phyloP scores from a whole-genome alignment of 2,113 vertebrate genomes.

The Tenebrosternarchus preto region DNA sequence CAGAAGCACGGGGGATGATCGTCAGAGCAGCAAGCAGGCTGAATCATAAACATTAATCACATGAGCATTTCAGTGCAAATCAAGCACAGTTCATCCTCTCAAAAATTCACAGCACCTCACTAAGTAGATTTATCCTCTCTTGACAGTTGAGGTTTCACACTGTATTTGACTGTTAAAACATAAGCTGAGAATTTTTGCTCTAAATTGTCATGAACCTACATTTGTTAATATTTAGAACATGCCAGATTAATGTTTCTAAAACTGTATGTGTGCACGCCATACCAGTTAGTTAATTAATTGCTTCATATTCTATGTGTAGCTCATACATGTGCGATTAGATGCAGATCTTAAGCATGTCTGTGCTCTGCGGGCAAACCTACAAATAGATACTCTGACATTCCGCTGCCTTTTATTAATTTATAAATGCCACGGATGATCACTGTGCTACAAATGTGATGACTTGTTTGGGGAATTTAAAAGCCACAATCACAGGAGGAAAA shows the following conservation, averaged over 20 bases:
- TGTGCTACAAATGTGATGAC: slow-evolving; percentile 43
- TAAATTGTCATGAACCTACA: not conserved
- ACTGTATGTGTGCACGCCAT: slow-evolving; percentile 17
- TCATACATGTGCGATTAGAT: slow-evolving; percentile 4
- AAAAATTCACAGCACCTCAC: slow-evolving; percentile 18
- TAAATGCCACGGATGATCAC: slow-evolving; percentile 57
- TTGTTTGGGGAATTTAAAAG: slow-evolving; percentile 51
- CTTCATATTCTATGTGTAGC: slow-evolving; percentile 21
- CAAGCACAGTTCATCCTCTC: slow-evolving; percentile 4
- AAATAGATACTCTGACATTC: slow-evolving; percentile 60
- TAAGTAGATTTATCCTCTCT: slow-evolving; percentile 17
- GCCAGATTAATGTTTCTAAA: slow-evolving; percentile 8
- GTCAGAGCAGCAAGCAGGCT: not conserved
- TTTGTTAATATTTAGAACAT: slow-evolving; percentile 1
- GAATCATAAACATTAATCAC: slow-evolving; percentile 28
- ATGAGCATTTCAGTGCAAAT: slow-evolving; percentile 26
- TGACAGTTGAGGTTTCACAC: not conserved
- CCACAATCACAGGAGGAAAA: slow-evolving; percentile 47
- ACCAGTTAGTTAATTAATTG: slow-evolving; percentile 9
- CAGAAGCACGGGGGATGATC: slow-evolving; percentile 12
- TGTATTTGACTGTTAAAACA: slow-evolving; percentile 6
- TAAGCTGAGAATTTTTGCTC: not conserved
- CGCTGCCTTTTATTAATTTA: slow-evolving; percentile 62
- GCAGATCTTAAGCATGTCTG: slow-evolving; percentile 17
- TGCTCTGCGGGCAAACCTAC: slow-evolving; percentile 54